These are phyloP conservation scores for Sula dactylatra DNA, from an alignment of 2,113 vertebrate species.

Conservation along the genomic window DNA sequence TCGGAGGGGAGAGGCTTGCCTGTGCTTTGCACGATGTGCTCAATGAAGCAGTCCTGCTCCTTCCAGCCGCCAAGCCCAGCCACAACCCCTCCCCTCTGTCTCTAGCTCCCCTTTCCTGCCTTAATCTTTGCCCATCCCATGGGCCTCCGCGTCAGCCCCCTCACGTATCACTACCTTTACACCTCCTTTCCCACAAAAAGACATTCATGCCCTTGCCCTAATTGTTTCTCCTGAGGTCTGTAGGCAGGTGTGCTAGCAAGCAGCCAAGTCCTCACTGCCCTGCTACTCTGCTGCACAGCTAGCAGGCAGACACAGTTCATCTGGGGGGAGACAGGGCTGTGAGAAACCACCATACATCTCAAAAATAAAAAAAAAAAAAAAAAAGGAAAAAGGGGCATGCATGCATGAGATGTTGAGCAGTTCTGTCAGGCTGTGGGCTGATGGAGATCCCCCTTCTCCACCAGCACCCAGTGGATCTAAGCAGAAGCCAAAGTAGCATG, in stretches of 20 bases:
- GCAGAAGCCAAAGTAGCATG: neutral
- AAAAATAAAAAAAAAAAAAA: neutral
- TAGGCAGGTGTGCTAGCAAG: neutral
- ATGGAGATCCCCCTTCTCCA: neutral
- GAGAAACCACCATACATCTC: neutral
- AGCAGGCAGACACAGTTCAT: neutral
- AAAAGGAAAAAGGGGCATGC: neutral
- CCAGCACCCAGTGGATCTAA: neutral
- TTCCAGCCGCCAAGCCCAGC: accelerated
- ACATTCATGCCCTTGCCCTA: neutral
- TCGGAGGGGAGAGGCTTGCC: neutral
- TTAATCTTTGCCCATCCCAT: neutral
- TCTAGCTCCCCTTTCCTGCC: neutral
- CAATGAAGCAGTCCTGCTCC: neutral
- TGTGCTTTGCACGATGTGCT: neutral
- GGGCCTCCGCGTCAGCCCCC: neutral
- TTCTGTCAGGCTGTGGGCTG: neutral
- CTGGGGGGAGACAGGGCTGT: neutral
- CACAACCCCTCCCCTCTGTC: neutral
- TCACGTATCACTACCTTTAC: neutral
- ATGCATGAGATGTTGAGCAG: neutral
- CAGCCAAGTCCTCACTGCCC: neutral
- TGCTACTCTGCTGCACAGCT: neutral
- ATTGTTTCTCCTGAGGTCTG: neutral
- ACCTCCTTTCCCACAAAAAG: neutral